Conservation (phyloP, 2,888 invertebrate genomes). For the Lysandra bellargus region DNA sequence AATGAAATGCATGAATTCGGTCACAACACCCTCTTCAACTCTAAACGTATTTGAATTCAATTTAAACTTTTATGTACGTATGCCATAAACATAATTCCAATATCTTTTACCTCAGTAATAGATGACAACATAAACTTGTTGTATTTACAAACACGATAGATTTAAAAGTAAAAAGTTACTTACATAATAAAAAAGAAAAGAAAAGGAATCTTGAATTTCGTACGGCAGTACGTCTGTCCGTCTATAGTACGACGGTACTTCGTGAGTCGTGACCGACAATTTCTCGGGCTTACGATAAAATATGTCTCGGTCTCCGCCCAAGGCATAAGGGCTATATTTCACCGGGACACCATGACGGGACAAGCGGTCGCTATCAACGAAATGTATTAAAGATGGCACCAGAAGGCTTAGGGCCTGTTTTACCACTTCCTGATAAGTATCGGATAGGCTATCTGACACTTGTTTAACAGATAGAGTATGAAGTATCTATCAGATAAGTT, state of each 20-base stretch:
- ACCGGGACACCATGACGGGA: background rate
- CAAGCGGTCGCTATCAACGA: too few relatives aligned
- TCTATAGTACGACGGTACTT: background rate
- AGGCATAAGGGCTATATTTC: background rate
- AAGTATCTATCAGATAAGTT: too few relatives aligned
- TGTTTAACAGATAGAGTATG: too few relatives aligned
- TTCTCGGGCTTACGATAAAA: constrained; percentile 1
- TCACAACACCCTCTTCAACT: too few relatives aligned
- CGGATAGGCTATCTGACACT: too few relatives aligned
- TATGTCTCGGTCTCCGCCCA: background rate
- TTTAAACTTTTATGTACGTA: too few relatives aligned
- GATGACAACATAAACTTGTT: background rate
- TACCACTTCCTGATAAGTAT: too few relatives aligned
- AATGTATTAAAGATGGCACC: background rate
- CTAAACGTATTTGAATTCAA: too few relatives aligned
- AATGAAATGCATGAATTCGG: too few relatives aligned
- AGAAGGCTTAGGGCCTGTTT: background rate
- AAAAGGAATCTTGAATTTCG: background rate
- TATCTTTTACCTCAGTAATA: background rate
- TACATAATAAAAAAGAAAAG: background rate
- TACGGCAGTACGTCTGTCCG: background rate
- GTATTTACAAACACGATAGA: background rate
- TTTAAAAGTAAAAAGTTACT: background rate
- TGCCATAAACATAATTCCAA: too few relatives aligned
- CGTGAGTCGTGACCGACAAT: constrained; percentile 16